Percentiles rank a stretch among this genome's conserved stretches.
Conservation (phyloP, 2,888 invertebrate species). For the Magallana nippona region DNA sequence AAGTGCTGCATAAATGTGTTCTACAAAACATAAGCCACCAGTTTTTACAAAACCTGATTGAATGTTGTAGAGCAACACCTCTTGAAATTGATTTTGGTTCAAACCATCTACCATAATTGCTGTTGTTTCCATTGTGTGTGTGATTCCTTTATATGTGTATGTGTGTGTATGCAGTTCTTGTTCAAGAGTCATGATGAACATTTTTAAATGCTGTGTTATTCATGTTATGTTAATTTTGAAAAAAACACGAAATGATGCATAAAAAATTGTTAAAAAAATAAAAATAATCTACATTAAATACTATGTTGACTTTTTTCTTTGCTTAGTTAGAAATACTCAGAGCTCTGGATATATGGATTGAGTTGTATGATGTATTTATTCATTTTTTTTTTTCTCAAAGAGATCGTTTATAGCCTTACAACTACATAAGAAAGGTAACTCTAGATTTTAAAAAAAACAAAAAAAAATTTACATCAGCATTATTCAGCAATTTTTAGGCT, state of each 20-base stretch:
- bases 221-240: slow-evolving; percentile 28
- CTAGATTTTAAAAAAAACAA: too few relatives aligned
- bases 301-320: not conserved
- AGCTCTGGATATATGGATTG: not conserved
- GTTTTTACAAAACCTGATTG: not conserved
- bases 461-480: too few relatives aligned
- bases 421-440: too few relatives aligned
- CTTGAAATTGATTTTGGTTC: not conserved
- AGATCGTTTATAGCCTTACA: too few relatives aligned
- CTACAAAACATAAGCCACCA: slow-evolving; percentile 6
- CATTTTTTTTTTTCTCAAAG: too few relatives aligned
- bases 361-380: too few relatives aligned
- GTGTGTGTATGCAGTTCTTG: slow-evolving; percentile 14
- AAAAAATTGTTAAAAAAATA: slow-evolving; percentile 26
- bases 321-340: not conserved
- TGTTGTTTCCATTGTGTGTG: slow-evolving; percentile 4
- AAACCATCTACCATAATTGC: not conserved
- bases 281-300: slow-evolving; percentile 18
- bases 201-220: slow-evolving; percentile 28
- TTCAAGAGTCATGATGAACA: not conserved
- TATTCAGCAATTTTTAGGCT: too few relatives aligned
- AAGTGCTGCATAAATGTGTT: slow-evolving; percentile 6
- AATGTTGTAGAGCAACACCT: not conserved
- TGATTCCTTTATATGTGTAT: not conserved
- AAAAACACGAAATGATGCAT: slow-evolving; percentile 26